Conservation (phyloP, 1,140 invertebrate genomes). For the Solenopsis invicta region DNA sequence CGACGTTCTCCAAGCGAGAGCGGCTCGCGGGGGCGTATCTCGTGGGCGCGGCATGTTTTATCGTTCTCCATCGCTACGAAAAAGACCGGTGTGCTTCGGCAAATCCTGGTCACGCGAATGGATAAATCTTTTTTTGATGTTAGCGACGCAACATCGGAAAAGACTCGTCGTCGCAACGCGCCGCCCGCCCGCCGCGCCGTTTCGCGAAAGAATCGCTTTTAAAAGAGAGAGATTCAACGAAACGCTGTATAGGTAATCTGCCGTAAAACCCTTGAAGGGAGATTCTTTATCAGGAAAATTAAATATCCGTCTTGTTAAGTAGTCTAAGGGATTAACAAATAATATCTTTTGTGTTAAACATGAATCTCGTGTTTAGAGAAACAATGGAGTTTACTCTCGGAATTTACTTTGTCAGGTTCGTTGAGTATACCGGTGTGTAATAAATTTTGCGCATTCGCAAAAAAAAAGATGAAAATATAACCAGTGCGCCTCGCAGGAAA, state of each 20-base stretch:
- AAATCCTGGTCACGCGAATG: conserved; percentile 33
- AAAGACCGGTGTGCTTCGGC: conserved; percentile 17
- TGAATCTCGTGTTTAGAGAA: not conserved
- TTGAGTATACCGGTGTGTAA: not conserved
- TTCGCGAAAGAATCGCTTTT: not conserved
- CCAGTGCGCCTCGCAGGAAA: not conserved
- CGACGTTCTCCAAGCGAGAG: not conserved
- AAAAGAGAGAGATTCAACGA: not conserved
- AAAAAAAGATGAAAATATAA: conserved; percentile 19
- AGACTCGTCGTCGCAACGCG: not conserved
- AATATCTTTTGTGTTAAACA: not conserved
- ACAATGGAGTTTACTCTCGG: no score
- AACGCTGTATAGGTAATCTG: not conserved
- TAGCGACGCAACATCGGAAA: not conserved
- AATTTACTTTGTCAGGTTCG: not conserved
- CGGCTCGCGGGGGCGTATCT: conserved; percentile 28
- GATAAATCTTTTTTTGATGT: conserved; percentile 31
- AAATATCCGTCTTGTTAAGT: not conserved
- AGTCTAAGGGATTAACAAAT: not conserved
- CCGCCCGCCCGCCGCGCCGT: not conserved
- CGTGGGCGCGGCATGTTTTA: conserved; percentile 31
- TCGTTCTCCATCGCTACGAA: conserved; percentile 30
- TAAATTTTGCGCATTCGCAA: conserved; percentile 13
- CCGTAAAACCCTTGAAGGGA: not conserved
- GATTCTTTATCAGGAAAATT: not conserved